Evolutionary conservation across 2,888 invertebrate genomes (phyloP).

Genomic region (Blastobasis adustella): DNA sequence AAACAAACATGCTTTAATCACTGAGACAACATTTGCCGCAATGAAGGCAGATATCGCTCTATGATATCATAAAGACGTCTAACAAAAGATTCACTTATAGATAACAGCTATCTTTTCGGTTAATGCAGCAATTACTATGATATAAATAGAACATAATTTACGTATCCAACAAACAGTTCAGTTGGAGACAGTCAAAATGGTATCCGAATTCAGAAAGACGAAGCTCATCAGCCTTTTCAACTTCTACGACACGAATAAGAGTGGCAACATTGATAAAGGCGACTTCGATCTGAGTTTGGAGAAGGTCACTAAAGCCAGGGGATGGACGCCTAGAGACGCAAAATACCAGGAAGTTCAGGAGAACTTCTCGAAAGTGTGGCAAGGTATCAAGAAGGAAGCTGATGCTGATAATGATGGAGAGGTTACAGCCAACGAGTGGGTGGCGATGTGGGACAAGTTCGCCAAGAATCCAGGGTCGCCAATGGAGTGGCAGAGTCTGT

Average conservation of each 20-base stretch:
- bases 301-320: conserved; percentile 86
- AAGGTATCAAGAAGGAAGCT: conserved; percentile 85
- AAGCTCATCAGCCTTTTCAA: conserved; percentile 91
- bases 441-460: conserved; percentile 88
- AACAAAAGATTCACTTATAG: conserved; percentile 8
- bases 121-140: conserved; percentile 6
- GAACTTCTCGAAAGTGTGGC: conserved; percentile 87
- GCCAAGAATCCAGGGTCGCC: conserved; percentile 83
- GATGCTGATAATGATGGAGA: conserved; percentile 90
- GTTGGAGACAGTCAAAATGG: conserved; percentile 55
- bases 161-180: neutral
- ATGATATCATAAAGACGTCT: neutral
- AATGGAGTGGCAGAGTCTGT: conserved; percentile 88
- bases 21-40: conserved; percentile 17
- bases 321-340: conserved; percentile 82
- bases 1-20: conserved; percentile 1
- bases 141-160: conserved; percentile 3
- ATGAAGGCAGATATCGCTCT: conserved; percentile 24
- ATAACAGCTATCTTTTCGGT: conserved; percentile 4
- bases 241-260: conserved; percentile 91
- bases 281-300: conserved; percentile 90
- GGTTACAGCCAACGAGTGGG: conserved; percentile 91
- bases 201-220: conserved; percentile 92
- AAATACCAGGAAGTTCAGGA: conserved; percentile 84
- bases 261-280: conserved; percentile 89